Evolutionary conservation across 2,888 invertebrate species (phyloP), one percentile per base, ranked within the genome.

Genomic region (Poecilus cupreus): DNA sequence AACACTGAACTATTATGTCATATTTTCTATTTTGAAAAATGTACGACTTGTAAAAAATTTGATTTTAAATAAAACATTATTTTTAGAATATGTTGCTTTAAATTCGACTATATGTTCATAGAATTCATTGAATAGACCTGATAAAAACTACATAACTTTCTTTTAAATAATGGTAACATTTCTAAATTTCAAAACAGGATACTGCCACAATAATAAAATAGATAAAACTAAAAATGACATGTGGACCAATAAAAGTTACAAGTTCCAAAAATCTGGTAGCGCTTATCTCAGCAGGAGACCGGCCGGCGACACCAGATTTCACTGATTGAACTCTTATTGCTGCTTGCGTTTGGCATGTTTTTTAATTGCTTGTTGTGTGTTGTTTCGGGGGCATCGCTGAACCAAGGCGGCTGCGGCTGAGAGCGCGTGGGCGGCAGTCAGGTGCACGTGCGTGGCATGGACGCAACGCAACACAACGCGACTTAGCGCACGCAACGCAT

Each of bases 331-430:
- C n/a, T n/a, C n/a, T n/a, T n/a, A n/a, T n/a, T n/a, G n/a, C n/a
- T 32, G 32, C 32, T 32, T 32, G 24, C 24, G 60, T 24, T 26
- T 60, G 24, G 11, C 54, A 11, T 18, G 60, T 60, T 11, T 60
- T 68, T 68, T 68, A 68, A 68, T 68, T 68, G 64, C 32, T 32
- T 43, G 39, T 10, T 68, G 39, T 18, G 26, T 16, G 18, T 37
- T 39, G 72, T 72, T 72, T 72, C 72, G 72, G 72, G 72, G 72
- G 46, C 72, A 72, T 22, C 22, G 26, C 54, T 3, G 11, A 1
- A 1, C 8, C 32, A 26, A 24, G 60, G 22, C 22, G 26, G n/a
- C 13, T 24, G 24, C 13, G 24, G 54, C 54, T 4, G 54, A 54
- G 20, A 11, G 24, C 72, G 72, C 24, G 43, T 46, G 43, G 72